Percentiles rank a stretch among this genome's conserved stretches.
These are phyloP conservation scores for Paramisgurnus dabryanus DNA, from an alignment of 2,113 vertebrate genomes.

Conservation along the genomic window DNA sequence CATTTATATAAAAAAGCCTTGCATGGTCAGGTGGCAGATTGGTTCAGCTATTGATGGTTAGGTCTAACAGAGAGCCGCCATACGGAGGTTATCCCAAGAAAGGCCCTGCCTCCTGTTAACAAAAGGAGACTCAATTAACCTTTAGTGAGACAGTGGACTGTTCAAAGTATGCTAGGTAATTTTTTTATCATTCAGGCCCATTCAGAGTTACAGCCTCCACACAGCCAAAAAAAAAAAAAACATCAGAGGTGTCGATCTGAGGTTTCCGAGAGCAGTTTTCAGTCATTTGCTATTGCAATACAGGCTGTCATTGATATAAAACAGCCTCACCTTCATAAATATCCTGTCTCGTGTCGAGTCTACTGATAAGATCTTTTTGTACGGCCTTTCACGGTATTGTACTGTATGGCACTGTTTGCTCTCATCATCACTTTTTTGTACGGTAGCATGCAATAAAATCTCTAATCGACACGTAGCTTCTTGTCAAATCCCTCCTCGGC, in stretches of 20 bases:
- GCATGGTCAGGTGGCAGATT: no score
- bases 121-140: conserved; percentile 52
- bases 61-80: conserved; percentile 15
- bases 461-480: conserved; percentile 47
- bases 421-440: conserved; percentile 13
- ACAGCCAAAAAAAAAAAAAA: neutral
- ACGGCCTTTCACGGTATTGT: neutral
- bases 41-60: neutral
- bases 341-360: conserved; percentile 4
- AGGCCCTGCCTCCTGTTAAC: conserved; percentile 41
- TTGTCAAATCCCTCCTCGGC: conserved; percentile 36
- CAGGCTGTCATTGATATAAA: conserved; percentile 31
- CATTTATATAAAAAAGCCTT: no score
- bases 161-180: conserved; percentile 10
- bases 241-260: neutral
- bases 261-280: neutral
- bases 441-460: conserved; percentile 20
- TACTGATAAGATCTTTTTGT: conserved; percentile 7
- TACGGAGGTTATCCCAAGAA: conserved; percentile 37
- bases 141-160: conserved; percentile 40
- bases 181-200: conserved; percentile 39
- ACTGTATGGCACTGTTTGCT: conserved; percentile 7
- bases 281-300: neutral
- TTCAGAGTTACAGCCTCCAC: neutral
- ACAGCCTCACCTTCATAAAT: conserved; percentile 11